Evolutionary conservation across 1,140 invertebrate genomes (phyloP).

Genomic region (Pygmarrhopalites habei): DNA sequence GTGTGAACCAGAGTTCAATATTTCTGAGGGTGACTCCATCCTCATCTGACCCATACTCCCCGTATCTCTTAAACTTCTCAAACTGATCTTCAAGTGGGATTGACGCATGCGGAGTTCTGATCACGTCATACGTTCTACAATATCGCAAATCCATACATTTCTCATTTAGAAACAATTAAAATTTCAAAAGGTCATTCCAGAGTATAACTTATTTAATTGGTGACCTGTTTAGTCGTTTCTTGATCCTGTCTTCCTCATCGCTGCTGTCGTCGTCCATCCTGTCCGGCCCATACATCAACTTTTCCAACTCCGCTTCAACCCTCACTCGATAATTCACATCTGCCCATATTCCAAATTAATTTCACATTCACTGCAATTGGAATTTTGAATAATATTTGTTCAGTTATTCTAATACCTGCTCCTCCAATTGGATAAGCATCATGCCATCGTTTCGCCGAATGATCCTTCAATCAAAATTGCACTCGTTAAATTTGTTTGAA

Average conservation of each 20-base stretch:
- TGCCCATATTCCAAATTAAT: no score
- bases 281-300: neutral
- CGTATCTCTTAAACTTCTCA: constrained; percentile 2
- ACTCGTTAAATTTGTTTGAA: no score
- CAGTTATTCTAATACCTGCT: no score
- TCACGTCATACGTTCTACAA: no score
- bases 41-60: neutral
- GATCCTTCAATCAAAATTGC: no score
- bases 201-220: neutral
- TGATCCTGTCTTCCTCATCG: neutral
- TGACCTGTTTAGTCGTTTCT: neutral
- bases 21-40: neutral
- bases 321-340: neutral
- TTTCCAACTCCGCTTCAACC: neutral
- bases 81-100: constrained; percentile 1
- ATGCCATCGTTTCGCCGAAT: neutral
- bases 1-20: neutral
- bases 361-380: no score
- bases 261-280: constrained; percentile 1
- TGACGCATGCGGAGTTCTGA: neutral
- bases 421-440: constrained; percentile 9
- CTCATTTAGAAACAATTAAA: no score
- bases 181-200: no score
- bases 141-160: no score
- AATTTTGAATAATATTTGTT: no score